Percentiles rank a stretch among this genome's conserved stretches.
Conservation (phyloP, 2,797 vertebrate species). For the Aeoliscus strigatus region DNA sequence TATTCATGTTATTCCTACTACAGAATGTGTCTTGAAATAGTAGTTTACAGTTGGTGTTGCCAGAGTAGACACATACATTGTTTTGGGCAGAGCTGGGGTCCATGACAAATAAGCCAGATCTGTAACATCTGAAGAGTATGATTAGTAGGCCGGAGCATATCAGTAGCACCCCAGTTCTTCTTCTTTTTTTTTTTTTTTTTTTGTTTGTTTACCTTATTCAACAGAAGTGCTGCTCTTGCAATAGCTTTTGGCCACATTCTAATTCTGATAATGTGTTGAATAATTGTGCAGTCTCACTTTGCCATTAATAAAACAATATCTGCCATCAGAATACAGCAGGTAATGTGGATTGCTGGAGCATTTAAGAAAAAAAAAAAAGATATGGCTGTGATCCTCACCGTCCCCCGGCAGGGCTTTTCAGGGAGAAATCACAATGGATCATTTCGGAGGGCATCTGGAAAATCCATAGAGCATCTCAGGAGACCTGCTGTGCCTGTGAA, state of each 20-base stretch:
- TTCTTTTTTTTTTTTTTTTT: no score
- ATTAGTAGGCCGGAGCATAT: no score
- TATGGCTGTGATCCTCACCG: conserved; percentile 64
- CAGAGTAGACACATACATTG: no score
- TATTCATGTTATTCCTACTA: conserved; percentile 3
- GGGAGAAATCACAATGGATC: conserved; percentile 64
- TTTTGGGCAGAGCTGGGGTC: no score
- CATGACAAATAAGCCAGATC: no score
- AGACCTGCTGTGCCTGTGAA: conserved; percentile 62
- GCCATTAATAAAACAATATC: conserved; percentile 55
- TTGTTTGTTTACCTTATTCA: no score
- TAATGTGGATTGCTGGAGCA: conserved; percentile 54
- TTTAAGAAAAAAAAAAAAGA: conserved; percentile 48
- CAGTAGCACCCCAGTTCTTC: no score
- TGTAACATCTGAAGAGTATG: no score
- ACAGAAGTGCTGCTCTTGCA: no score
- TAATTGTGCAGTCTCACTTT: neutral
- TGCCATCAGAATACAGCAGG: conserved; percentile 47
- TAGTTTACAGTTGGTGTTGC: no score
- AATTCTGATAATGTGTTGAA: no score
- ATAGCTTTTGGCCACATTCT: no score
- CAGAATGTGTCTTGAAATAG: neutral
- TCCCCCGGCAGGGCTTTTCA: conserved; percentile 52
- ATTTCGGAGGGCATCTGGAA: conserved; percentile 69
- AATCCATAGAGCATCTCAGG: conserved; percentile 65